phyloP scores from a whole-genome alignment of 2,113 vertebrate genomes.

The Rousettus leschenaultii region DNA sequence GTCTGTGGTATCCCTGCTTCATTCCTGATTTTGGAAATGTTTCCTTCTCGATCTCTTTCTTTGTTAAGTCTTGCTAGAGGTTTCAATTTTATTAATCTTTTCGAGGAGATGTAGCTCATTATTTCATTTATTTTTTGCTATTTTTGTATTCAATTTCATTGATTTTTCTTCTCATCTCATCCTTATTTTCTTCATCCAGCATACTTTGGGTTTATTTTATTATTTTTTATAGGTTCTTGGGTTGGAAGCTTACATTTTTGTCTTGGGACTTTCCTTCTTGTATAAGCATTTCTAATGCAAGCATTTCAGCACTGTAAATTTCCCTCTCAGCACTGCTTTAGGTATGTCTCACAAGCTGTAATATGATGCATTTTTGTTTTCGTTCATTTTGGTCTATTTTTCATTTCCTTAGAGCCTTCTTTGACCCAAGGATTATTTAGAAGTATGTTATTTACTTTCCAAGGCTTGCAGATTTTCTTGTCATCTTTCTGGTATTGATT shows the following conservation, averaged over 20 bases:
- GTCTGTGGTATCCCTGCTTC: neutral
- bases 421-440: neutral
- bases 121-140: neutral
- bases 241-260: neutral
- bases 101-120: neutral
- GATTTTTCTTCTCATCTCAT: neutral
- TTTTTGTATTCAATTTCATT: neutral
- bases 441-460: neutral
- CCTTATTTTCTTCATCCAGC: neutral
- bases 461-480: neutral
- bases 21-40: neutral
- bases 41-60: neutral
- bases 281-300: neutral
- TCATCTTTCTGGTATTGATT: neutral
- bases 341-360: neutral
- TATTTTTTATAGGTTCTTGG: neutral
- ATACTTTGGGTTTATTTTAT: neutral
- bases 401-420: neutral
- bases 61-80: neutral
- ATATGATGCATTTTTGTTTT: neutral
- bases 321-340: neutral
- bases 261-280: neutral
- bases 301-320: neutral
- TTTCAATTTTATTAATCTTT: neutral
- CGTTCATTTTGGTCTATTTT: neutral